Conservation (phyloP, 2,888 invertebrate species). For the Trachelus stipa region DNA sequence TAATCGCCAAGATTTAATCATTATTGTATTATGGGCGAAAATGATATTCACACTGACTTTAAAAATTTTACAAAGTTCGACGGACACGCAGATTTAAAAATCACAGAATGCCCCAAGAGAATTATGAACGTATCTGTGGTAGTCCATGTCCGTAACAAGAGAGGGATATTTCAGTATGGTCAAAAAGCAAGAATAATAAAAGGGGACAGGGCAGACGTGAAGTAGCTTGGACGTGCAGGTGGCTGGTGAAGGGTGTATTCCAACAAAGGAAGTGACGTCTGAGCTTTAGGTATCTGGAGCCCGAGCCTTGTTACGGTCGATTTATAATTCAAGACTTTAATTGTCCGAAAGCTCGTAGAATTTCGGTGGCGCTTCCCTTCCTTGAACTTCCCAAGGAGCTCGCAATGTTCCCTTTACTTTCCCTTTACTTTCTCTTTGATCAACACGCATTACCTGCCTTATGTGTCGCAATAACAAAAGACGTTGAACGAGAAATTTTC, state of each 20-base stretch:
- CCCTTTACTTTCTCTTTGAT: background rate
- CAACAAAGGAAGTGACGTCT: background rate
- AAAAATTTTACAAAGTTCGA: too few species aligned
- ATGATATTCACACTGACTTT: too few species aligned
- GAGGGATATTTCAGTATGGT: background rate
- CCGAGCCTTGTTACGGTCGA: slow-evolving; percentile 35
- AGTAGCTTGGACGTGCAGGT: background rate
- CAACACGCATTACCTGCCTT: too few species aligned
- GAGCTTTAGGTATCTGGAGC: background rate
- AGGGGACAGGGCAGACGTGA: background rate
- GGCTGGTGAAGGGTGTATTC: background rate
- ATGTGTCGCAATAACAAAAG: too few species aligned
- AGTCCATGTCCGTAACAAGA: background rate
- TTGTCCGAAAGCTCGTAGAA: slow-evolving; percentile 41
- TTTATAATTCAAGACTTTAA: slow-evolving; percentile 52
- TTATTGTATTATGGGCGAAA: too few species aligned
- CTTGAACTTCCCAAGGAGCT: slow-evolving; percentile 11
- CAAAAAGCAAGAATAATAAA: background rate
- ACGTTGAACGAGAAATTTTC: background rate
- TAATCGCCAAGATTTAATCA: background rate
- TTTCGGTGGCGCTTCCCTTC: slow-evolving; percentile 13
- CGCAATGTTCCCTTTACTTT: slow-evolving; percentile 10
- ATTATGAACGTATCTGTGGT: background rate
- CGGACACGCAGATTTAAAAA: background rate
- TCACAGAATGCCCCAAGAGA: background rate